Evolutionary conservation across 2,797 vertebrate genomes (phyloP).

Genomic region (Mico argentatus): DNA sequence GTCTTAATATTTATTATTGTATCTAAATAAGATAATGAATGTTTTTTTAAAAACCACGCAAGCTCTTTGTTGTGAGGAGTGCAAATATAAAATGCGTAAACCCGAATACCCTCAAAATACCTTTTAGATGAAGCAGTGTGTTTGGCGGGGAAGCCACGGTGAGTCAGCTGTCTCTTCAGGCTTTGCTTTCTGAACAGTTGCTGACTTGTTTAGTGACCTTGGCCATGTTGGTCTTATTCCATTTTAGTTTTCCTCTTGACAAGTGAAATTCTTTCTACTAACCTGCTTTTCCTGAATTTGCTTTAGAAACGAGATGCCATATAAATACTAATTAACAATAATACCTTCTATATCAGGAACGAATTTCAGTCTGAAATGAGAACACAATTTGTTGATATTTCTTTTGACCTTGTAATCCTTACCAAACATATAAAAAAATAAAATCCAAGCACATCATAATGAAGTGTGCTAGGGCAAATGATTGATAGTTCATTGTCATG

Average conservation of each 20-base stretch:
- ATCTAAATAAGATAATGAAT: not conserved
- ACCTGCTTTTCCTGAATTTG: slow-evolving; percentile 17
- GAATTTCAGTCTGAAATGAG: slow-evolving; percentile 23
- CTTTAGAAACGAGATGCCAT: not conserved
- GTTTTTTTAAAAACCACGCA: not conserved
- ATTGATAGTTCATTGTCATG: not conserved
- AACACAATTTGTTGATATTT: not conserved
- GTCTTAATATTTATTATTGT: not conserved
- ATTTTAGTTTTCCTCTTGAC: slow-evolving; percentile 49
- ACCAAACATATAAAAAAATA: not conserved
- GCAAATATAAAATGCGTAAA: not conserved
- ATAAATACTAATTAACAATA: slow-evolving; percentile 17
- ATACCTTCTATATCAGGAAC: not conserved
- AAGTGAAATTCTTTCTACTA: slow-evolving; percentile 49
- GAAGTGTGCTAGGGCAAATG: slow-evolving; percentile 21
- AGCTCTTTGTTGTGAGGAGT: slow-evolving; percentile 3
- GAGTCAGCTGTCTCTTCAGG: slow-evolving; percentile 64
- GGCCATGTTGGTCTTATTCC: slow-evolving; percentile 16
- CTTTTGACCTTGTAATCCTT: slow-evolving; percentile 36
- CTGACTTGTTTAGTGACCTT: slow-evolving; percentile 65
- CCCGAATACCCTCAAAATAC: slow-evolving; percentile 33
- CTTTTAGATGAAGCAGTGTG: not conserved
- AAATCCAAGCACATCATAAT: slow-evolving; percentile 37
- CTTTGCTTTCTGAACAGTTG: slow-evolving; percentile 25
- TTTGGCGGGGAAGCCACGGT: not conserved